A percentile compares a stretch with the other conserved stretches of the same genome.
Conservation (phyloP, 2,797 vertebrate genomes). For the Hypotaenidia philippensis region DNA sequence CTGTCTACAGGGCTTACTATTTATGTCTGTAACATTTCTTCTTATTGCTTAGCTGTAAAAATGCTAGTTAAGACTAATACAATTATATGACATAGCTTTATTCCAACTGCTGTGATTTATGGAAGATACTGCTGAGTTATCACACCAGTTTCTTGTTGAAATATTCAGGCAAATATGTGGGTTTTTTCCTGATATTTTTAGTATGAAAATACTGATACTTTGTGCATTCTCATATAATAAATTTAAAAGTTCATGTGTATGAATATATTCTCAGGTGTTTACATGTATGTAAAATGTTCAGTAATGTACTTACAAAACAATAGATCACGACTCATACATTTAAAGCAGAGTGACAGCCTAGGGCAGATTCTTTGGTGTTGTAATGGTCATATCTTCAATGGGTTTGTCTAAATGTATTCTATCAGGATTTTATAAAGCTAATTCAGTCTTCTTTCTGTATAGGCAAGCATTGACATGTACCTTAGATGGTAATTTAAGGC, state of each 20-base stretch:
- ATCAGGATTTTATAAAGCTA: not conserved
- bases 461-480: not conserved
- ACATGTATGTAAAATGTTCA: not conserved
- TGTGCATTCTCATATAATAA: not conserved
- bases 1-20: not conserved
- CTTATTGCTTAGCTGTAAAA: conserved; percentile 26
- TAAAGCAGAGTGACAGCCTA: not conserved
- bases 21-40: conserved; percentile 30
- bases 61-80: conserved; percentile 5
- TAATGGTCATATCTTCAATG: not conserved
- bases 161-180: not conserved
- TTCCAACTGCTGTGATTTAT: conserved; percentile 46
- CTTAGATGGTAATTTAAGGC: not conserved
- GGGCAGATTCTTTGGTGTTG: not conserved
- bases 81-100: not conserved
- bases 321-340: not conserved
- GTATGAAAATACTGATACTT: not conserved
- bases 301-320: not conserved
- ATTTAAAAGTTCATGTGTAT: not conserved
- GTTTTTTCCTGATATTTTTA: not conserved
- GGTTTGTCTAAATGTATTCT: not conserved
- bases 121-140: not conserved
- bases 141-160: not conserved
- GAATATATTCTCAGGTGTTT: not conserved
- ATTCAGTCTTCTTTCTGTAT: not conserved